phyloP scores from a whole-genome alignment of 2,797 vertebrate species.

The Sebastes minor region DNA sequence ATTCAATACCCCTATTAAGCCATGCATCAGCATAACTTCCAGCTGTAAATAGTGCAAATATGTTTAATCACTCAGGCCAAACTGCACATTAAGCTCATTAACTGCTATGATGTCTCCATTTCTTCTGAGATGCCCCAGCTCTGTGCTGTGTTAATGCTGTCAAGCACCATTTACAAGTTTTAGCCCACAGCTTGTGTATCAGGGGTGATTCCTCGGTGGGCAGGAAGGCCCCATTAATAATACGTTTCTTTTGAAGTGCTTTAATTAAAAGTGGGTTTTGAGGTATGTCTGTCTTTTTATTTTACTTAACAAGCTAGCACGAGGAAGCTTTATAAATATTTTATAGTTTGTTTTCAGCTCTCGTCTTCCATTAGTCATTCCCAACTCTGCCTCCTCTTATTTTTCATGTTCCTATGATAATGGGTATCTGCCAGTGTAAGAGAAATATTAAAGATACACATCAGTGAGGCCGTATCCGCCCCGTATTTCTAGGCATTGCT shows the following conservation, averaged over 20 bases:
- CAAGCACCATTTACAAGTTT: slow-evolving; percentile 16
- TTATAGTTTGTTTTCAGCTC: slow-evolving; percentile 36
- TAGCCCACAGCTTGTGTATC: neutral
- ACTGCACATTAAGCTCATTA: slow-evolving; percentile 49
- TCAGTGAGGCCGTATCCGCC: neutral
- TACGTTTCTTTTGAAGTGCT: neutral
- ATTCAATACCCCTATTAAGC: slow-evolving; percentile 12
- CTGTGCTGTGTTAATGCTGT: slow-evolving; percentile 5
- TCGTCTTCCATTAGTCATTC: slow-evolving; percentile 27
- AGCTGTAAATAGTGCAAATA: slow-evolving; percentile 23
- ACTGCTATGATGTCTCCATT: slow-evolving; percentile 29
- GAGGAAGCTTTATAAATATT: slow-evolving; percentile 31
- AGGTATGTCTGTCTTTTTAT: slow-evolving; percentile 18
- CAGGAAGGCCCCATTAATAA: slow-evolving; percentile 2
- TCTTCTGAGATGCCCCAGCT: neutral
- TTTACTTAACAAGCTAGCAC: slow-evolving; percentile 11
- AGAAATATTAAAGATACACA: slow-evolving; percentile 49
- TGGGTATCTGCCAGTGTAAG: slow-evolving; percentile 17
- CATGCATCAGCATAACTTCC: slow-evolving; percentile 17
- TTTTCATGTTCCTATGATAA: slow-evolving; percentile 38
- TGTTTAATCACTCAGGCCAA: slow-evolving; percentile 21
- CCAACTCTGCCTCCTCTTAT: slow-evolving; percentile 2
- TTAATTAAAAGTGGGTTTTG: slow-evolving; percentile 38
- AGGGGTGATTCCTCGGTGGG: neutral
- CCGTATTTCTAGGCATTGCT: slow-evolving; percentile 25